Conservation (phyloP, 2,888 invertebrate species). For the Timema podura region DNA sequence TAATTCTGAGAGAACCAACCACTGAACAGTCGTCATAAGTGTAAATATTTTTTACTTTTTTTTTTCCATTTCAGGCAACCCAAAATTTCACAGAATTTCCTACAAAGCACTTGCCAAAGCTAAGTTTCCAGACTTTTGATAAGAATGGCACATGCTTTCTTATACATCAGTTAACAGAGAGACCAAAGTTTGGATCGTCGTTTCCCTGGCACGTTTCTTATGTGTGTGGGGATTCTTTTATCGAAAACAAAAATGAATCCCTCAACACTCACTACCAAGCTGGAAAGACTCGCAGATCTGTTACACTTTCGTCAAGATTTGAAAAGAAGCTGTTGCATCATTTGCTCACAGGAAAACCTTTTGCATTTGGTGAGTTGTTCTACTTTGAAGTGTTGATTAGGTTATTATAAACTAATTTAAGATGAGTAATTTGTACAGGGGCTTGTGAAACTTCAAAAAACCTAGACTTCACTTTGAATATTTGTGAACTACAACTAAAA, state of each 20-base stretch:
- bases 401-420: conserved; percentile 26
- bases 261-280: not conserved
- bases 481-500: conserved; percentile 26
- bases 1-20: too few species aligned
- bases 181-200: conserved; percentile 30
- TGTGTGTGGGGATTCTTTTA: conserved; percentile 45
- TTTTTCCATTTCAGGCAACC: conserved; percentile 35
- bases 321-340: conserved; percentile 16
- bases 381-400: conserved; percentile 28
- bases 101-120: conserved; percentile 42
- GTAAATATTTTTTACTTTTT: not conserved
- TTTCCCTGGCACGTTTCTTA: conserved; percentile 43
- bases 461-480: conserved; percentile 13
- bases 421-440: too few species aligned
- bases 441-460: too few species aligned
- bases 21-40: too few species aligned
- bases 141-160: conserved; percentile 18
- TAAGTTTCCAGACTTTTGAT: conserved; percentile 37
- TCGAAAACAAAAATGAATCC: conserved; percentile 48
- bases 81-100: conserved; percentile 44
- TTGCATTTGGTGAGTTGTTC: conserved; percentile 23
- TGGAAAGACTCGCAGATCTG: not conserved
- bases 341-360: conserved; percentile 21
- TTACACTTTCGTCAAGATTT: conserved; percentile 16
- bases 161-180: conserved; percentile 20